Percentiles rank a stretch among this genome's conserved stretches.
These are phyloP conservation scores for Neodiprion virginianus DNA, from an alignment of 1,140 invertebrate genomes.

Conservation along the genomic window DNA sequence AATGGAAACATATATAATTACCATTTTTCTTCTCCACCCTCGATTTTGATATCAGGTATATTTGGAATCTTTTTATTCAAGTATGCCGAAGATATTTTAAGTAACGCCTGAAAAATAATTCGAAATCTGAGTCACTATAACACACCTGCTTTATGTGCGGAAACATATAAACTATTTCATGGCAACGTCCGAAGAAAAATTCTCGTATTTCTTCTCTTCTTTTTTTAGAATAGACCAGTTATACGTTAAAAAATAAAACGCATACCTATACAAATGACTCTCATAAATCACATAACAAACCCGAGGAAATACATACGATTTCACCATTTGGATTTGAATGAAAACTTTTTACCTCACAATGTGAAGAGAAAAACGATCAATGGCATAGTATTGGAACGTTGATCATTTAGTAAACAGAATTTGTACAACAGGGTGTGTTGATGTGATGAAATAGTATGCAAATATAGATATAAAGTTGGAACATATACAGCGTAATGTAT, in stretches of 20 bases:
- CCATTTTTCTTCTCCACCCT: slow-evolving; percentile 90
- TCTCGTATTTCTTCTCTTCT: slow-evolving; percentile 1
- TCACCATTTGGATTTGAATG: too few species aligned
- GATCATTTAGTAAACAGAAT: too few species aligned
- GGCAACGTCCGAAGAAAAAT: neutral
- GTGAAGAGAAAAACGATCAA: too few species aligned
- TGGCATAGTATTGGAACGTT: too few species aligned
- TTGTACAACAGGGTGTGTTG: too few species aligned
- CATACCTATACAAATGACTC: too few species aligned
- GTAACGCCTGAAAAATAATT: slow-evolving; percentile 71
- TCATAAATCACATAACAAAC: too few species aligned
- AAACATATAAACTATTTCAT: slow-evolving; percentile 14
- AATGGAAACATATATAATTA: slow-evolving; percentile 54
- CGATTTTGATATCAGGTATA: slow-evolving; percentile 86
- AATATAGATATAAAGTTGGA: too few species aligned
- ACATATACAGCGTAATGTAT: too few species aligned
- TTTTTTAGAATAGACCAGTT: neutral
- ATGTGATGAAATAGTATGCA: too few species aligned
- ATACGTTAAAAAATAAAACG: slow-evolving; percentile 10
- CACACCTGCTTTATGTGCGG: slow-evolving; percentile 13
- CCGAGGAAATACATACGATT: too few species aligned
- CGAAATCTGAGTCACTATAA: slow-evolving; percentile 17
- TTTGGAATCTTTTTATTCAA: slow-evolving; percentile 92
- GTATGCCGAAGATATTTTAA: slow-evolving; percentile 90
- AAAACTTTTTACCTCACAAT: too few species aligned